These are phyloP conservation scores for Diadumene lineata DNA, from an alignment of 92 coral and sea anemone species.

Conservation along the genomic window DNA sequence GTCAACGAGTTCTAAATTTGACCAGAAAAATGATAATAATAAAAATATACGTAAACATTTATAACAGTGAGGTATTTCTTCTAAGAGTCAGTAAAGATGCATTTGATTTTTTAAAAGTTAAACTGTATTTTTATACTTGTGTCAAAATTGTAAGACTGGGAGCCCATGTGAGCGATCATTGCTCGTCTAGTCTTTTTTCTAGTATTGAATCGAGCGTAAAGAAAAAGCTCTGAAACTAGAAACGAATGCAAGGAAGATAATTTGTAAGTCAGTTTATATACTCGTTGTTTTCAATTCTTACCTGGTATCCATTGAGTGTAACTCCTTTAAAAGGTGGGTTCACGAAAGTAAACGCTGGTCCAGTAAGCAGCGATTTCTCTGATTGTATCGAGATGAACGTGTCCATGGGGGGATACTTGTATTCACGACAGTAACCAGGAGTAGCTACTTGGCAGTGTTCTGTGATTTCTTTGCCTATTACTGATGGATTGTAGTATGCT, in stretches of 20 bases:
- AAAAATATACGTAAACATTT: neutral
- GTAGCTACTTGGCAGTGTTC: conserved; percentile 66
- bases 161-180: too few relatives aligned
- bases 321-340: conserved; percentile 34
- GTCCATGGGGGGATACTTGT: conserved; percentile 54
- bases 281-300: neutral
- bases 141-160: too few relatives aligned
- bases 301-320: conserved; percentile 30
- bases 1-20: conserved; percentile 26
- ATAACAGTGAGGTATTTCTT: neutral
- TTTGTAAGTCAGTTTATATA: neutral
- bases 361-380: conserved; percentile 55
- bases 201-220: too few relatives aligned
- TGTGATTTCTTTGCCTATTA: conserved; percentile 55
- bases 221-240: too few relatives aligned
- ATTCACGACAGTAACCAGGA: conserved; percentile 59
- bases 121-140: too few relatives aligned
- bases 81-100: neutral
- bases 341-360: conserved; percentile 13
- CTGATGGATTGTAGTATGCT: conserved; percentile 79
- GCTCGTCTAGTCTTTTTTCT: too few relatives aligned
- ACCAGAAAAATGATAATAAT: too few relatives aligned
- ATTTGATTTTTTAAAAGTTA: too few relatives aligned
- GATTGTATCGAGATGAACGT: conserved; percentile 66
- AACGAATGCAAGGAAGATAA: too few relatives aligned